phyloP scores from a whole-genome alignment of 2,797 vertebrate genomes.

The Muscicapa striata region DNA sequence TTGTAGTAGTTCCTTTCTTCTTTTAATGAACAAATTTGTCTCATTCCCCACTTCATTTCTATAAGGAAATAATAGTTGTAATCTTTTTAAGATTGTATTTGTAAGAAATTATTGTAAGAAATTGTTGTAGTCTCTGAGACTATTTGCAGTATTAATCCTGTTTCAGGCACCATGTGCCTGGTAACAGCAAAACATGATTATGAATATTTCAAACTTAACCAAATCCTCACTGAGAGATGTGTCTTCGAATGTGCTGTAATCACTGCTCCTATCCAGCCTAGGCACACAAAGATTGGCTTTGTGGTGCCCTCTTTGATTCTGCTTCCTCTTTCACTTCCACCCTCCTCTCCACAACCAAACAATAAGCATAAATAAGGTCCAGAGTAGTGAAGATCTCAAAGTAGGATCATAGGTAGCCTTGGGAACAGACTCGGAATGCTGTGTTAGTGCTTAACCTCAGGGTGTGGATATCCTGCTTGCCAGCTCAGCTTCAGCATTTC shows the following conservation, averaged over 20 bases:
- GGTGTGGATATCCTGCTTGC: neutral
- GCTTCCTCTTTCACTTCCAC: neutral
- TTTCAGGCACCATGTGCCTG: neutral
- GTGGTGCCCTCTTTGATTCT: neutral
- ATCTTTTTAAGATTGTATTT: neutral
- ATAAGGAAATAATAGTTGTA: neutral
- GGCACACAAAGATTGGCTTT: neutral
- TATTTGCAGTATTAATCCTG: neutral
- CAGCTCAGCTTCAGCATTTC: neutral
- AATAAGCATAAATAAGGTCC: neutral
- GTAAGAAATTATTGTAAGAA: neutral
- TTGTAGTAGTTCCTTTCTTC: neutral
- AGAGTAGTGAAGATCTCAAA: neutral
- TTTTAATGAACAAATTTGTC: neutral
- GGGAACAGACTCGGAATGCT: neutral
- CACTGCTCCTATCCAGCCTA: rapidly evolving
- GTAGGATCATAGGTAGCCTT: neutral
- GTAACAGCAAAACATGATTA: neutral
- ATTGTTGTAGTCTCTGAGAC: neutral
- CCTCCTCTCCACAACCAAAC: neutral
- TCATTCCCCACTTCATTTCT: neutral
- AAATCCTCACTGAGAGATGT: neutral
- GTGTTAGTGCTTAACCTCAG: neutral
- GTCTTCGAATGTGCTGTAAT: neutral
- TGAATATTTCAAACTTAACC: neutral